phyloP scores from a whole-genome alignment of 2,113 vertebrate species.

The Pomatostomus ruficeps region DNA sequence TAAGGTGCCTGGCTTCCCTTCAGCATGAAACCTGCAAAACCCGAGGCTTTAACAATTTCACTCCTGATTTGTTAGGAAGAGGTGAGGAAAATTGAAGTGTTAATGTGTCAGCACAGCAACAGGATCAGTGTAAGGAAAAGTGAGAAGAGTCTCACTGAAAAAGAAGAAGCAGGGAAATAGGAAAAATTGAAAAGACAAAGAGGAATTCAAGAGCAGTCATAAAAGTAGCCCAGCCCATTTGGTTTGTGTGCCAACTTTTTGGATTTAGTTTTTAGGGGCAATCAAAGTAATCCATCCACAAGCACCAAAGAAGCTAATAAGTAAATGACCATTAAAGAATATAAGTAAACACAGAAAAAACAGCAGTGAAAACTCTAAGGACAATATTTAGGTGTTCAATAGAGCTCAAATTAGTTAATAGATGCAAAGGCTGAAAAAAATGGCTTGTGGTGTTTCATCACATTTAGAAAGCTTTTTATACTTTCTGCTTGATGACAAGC shows the following conservation, averaged over 20 bases:
- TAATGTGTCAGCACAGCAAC: not conserved
- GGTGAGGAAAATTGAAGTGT: not conserved
- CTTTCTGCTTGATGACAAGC: not conserved
- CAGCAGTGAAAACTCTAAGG: not conserved
- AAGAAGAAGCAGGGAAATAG: not conserved
- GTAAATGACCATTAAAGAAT: not conserved
- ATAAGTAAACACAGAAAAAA: not conserved
- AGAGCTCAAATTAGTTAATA: not conserved
- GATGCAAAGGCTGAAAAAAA: not conserved
- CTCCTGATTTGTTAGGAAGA: not conserved
- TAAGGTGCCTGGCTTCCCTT: not conserved
- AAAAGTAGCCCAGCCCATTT: not conserved
- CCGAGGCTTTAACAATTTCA: not conserved
- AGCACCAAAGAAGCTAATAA: not conserved
- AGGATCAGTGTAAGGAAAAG: not conserved
- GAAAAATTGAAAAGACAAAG: not conserved
- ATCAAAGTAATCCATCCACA: not conserved
- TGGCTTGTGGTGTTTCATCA: not conserved
- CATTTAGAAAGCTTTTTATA: not conserved
- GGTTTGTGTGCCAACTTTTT: not conserved
- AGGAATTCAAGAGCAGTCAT: not conserved
- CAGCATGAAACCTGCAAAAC: not conserved
- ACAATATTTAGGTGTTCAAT: not conserved
- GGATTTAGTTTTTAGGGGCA: not conserved
- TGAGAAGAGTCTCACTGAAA: not conserved